A percentile compares a stretch with the other conserved stretches of the same genome.
Evolutionary conservation across 1,140 invertebrate genomes (phyloP).

Genomic region (Drosophila erecta): DNA sequence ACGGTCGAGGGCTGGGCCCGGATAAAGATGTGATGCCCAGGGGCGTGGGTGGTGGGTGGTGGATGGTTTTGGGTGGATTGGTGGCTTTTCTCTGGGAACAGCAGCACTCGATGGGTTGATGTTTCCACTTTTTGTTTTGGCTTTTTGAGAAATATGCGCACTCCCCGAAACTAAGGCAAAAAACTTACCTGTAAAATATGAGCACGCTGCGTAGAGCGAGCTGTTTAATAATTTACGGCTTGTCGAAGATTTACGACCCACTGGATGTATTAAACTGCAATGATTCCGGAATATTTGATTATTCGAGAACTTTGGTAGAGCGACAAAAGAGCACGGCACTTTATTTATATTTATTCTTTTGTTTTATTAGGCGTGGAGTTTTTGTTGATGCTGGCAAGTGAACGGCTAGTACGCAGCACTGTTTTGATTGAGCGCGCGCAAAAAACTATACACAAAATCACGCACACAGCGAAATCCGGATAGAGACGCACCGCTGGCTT

Average conservation of each 20-base stretch:
- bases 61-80: constrained; percentile 26
- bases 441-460: constrained; percentile 81
- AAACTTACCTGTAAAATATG: constrained; percentile 75
- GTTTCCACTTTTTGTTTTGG: constrained; percentile 25
- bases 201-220: constrained; percentile 59
- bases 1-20: constrained; percentile 25
- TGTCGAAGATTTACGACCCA: constrained; percentile 45
- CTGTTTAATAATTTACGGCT: constrained; percentile 61
- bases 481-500: constrained; percentile 51
- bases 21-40: constrained; percentile 38
- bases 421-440: constrained; percentile 82
- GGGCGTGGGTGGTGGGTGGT: constrained; percentile 51
- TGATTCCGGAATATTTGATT: constrained; percentile 62
- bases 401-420: constrained; percentile 38
- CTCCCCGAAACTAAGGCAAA: constrained; percentile 52
- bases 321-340: constrained; percentile 3
- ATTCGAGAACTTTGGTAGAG: constrained; percentile 17
- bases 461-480: constrained; percentile 34
- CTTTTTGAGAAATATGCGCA: constrained; percentile 49
- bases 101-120: constrained; percentile 23
- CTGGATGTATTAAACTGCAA: constrained; percentile 43
- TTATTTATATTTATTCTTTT: background rate
- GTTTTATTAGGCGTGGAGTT: constrained; percentile 14
- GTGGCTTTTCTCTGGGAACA: constrained; percentile 46
- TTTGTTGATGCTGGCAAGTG: constrained; percentile 28